A percentile compares a stretch with the other conserved stretches of the same genome.
Evolutionary conservation across 2,113 vertebrate species (phyloP).

Genomic region (Cephalopholis sonnerati): DNA sequence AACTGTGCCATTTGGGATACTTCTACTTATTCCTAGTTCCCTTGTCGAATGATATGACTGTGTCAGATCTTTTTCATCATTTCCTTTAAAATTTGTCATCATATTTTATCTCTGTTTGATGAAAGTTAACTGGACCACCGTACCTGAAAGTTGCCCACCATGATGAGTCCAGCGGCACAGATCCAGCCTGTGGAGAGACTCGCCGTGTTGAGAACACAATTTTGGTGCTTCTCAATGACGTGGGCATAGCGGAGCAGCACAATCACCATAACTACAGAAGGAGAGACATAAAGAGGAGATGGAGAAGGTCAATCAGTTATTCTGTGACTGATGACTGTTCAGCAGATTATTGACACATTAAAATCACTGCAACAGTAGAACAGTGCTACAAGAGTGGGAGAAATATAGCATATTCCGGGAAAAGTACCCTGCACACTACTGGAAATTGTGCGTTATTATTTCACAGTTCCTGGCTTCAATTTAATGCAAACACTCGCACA

Average conservation of each 20-base stretch:
- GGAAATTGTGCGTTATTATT: background rate
- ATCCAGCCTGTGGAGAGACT: slow-evolving; percentile 90
- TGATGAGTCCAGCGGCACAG: slow-evolving; percentile 90
- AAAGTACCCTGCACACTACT: background rate
- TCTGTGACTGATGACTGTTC: background rate
- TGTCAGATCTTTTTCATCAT: background rate
- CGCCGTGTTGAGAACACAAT: slow-evolving; percentile 89
- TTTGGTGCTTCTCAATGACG: slow-evolving; percentile 89
- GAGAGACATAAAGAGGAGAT: slow-evolving; percentile 6
- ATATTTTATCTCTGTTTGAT: background rate
- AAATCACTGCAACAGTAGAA: background rate
- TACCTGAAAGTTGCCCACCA: slow-evolving; percentile 95
- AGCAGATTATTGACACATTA: background rate
- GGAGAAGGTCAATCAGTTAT: background rate
- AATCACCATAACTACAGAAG: slow-evolving; percentile 87
- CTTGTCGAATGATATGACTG: background rate
- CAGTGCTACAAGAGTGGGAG: background rate
- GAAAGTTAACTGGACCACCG: background rate
- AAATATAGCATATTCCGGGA: slow-evolving; percentile 20
- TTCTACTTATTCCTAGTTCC: background rate
- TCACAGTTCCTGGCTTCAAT: slow-evolving; percentile 36
- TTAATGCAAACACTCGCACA: slow-evolving; percentile 32
- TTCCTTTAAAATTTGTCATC: background rate
- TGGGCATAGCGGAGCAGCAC: slow-evolving; percentile 90
- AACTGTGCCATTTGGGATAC: background rate